phyloP scores from a whole-genome alignment of 2,888 invertebrate genomes.

The Kryphioiulus occultus region DNA sequence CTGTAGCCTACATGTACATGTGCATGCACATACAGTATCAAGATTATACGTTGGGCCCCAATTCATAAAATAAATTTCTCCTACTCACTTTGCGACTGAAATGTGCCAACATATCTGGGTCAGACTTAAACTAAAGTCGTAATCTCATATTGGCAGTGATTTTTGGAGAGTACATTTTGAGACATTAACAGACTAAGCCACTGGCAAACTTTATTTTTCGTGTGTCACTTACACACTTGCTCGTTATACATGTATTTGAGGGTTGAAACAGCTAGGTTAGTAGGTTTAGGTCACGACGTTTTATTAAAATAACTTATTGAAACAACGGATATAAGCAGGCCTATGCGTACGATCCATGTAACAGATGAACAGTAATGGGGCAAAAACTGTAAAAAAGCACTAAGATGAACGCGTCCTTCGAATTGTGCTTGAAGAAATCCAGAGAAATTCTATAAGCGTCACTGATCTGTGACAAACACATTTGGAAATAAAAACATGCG shows the following conservation, averaged over 20 bases:
- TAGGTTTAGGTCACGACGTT: conserved; percentile 24
- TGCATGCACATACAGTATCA: no score
- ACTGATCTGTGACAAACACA: background rate
- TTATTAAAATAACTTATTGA: background rate
- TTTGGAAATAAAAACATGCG: background rate
- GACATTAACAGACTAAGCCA: background rate
- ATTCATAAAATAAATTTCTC: no score
- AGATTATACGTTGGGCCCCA: no score
- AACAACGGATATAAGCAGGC: background rate
- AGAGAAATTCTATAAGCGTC: background rate
- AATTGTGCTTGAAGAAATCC: background rate
- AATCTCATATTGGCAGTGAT: background rate
- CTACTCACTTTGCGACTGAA: no score
- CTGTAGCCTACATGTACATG: no score
- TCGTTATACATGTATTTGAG: background rate
- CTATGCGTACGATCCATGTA: background rate
- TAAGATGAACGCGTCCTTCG: background rate
- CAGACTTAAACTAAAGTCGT: background rate
- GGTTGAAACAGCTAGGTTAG: background rate
- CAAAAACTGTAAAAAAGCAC: background rate
- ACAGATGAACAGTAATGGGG: background rate
- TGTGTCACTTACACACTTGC: background rate
- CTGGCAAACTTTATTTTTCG: background rate
- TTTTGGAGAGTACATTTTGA: background rate
- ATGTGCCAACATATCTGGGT: background rate